Base-by-base conservation (phyloP, 2,797 vertebrate genomes). In the Merluccius polli region DNA sequence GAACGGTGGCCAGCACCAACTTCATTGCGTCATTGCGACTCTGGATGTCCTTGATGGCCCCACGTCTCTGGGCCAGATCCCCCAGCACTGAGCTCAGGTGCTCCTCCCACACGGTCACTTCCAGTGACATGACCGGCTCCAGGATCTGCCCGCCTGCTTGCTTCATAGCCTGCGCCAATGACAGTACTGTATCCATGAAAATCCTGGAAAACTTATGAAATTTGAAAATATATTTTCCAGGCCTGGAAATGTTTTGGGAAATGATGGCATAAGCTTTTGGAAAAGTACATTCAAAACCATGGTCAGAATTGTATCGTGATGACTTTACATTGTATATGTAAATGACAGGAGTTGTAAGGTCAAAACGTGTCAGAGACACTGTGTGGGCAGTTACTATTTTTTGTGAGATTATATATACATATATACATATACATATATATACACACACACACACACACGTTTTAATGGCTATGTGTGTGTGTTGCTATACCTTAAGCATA, bases 21-120 rank as follows among this genome's bases (percentile, higher is more conserved):
- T 93, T 96, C 88, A 91, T 92, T n/a, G n/a, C n/a, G 83, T 96
- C 94, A 15, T 94, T 95, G 2, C 95, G 95, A 89, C 91, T 94
- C 89, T 97, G 97, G 82, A 99, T 95, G 83, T 98, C 97, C 38
- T 90, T 90, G 79, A 99, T 75, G 0, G 78, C 93, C 0, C 98
- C 98, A 77, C 97, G 94, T 81, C 98, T 93, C 79, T 98, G 96
- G 29, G 97, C 94, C 63, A 99, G 91, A 82, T 99, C 98, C 15
- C 94, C 95, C 0, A 99, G 90, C 73, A 96, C 94, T 0, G 87
- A 78, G 70, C 97, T 87, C 67, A 99, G 94, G 71, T 95, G 88
- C 32, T 95, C 94, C 87, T 95, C 94, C 0, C 76, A 83, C 1
- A 98, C 86, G 0, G 94, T 97, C 68, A 99, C 95, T 88, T 97